Percentiles rank a stretch among this genome's conserved stretches.
Evolutionary conservation across 2,113 vertebrate species (phyloP).

Genomic region (Ceyx melanurus): DNA sequence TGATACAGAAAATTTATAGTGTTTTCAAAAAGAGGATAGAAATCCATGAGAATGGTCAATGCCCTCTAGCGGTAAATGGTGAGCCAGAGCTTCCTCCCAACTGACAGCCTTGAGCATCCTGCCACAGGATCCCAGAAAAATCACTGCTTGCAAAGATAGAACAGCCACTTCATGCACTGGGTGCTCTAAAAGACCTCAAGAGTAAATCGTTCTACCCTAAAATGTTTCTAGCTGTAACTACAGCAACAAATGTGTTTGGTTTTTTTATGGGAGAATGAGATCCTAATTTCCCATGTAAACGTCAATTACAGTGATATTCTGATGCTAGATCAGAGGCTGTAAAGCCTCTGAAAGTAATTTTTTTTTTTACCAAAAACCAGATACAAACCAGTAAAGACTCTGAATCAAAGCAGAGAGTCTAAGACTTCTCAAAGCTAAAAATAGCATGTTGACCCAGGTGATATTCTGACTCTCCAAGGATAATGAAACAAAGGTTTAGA

Average conservation of each 20-base stretch:
- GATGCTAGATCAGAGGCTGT: neutral
- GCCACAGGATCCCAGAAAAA: neutral
- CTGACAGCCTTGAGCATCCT: neutral
- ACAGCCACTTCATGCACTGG: neutral
- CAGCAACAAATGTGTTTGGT: neutral
- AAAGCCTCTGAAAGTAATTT: neutral
- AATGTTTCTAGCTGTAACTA: neutral
- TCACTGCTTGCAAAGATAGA: neutral
- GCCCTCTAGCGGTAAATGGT: conserved; percentile 8
- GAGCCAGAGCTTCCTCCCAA: neutral
- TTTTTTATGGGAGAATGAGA: neutral
- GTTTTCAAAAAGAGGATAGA: neutral
- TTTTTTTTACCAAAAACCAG: neutral
- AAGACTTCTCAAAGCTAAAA: neutral
- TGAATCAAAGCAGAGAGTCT: neutral
- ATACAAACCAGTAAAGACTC: neutral
- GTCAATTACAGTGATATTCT: neutral
- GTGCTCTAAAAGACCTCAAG: neutral
- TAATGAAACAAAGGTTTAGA: neutral
- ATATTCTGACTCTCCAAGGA: neutral
- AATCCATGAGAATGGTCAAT: neutral
- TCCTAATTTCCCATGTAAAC: neutral
- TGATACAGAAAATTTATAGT: neutral
- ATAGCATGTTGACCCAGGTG: too few species aligned
- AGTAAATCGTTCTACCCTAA: neutral